phyloP scores from a whole-genome alignment of 2,888 invertebrate species.

The Eugnorisma glareosa region DNA sequence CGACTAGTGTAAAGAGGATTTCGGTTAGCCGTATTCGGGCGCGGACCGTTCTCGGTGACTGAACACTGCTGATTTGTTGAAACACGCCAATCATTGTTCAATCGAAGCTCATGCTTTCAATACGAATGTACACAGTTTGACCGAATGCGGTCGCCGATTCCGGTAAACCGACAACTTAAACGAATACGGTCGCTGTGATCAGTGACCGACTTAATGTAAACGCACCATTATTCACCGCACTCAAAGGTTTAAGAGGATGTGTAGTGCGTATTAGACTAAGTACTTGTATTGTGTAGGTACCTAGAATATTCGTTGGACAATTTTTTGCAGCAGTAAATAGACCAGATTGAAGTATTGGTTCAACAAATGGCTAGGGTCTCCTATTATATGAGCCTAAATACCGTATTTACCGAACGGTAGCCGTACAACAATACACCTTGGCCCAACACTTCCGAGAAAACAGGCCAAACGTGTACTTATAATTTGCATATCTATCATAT shows the following conservation, averaged over 20 bases:
- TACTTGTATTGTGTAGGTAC: neutral
- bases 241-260: neutral
- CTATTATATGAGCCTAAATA: constrained; percentile 13
- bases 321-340: neutral
- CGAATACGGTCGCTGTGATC: no score
- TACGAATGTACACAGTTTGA: no score
- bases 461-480: constrained; percentile 2
- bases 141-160: no score
- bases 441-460: constrained; percentile 16
- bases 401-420: neutral
- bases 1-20: no score
- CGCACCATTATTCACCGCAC: neutral
- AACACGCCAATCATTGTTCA: no score
- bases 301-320: neutral
- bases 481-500: constrained; percentile 60
- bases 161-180: no score
- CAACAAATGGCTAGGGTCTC: neutral
- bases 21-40: no score
- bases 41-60: no score
- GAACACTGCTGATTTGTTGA: no score
- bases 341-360: neutral
- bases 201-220: no score
- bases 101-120: no score
- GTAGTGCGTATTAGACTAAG: neutral
- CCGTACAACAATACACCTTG: constrained; percentile 10